These are phyloP conservation scores for Hirundichthys speculiger DNA, from an alignment of 2,113 vertebrate species.

Conservation along the genomic window DNA sequence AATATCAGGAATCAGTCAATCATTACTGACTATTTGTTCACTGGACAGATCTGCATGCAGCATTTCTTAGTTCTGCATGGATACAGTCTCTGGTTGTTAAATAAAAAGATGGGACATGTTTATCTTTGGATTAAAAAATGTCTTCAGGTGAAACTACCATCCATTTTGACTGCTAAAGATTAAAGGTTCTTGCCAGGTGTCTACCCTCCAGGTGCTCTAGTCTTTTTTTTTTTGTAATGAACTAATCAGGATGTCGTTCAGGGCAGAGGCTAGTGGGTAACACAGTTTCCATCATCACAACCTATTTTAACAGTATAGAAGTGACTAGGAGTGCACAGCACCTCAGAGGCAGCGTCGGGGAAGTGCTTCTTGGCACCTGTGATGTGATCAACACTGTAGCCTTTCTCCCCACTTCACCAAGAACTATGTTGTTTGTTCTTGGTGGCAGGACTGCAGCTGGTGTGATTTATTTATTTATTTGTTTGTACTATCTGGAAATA, in stretches of 20 bases:
- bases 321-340: not conserved
- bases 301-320: not conserved
- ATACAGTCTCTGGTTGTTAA: too few relatives aligned
- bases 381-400: not conserved
- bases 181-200: not conserved
- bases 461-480: not conserved
- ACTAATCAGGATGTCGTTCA: not conserved
- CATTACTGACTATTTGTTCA: too few relatives aligned
- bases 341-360: not conserved
- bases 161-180: not conserved
- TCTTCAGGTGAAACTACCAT: not conserved
- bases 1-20: too few relatives aligned
- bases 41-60: too few relatives aligned
- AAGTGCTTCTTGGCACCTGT: not conserved
- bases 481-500: constrained; percentile 9
- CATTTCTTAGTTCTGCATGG: too few relatives aligned
- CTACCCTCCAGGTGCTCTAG: not conserved
- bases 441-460: constrained; percentile 1
- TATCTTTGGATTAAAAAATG: too few relatives aligned
- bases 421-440: constrained; percentile 20
- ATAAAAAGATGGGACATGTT: too few relatives aligned
- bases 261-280: not conserved
- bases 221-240: not conserved
- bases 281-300: constrained; percentile 9
- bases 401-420: not conserved